These are phyloP conservation scores for Tragelaphus scriptus DNA, from an alignment of 2,113 vertebrate species.

Conservation along the genomic window DNA sequence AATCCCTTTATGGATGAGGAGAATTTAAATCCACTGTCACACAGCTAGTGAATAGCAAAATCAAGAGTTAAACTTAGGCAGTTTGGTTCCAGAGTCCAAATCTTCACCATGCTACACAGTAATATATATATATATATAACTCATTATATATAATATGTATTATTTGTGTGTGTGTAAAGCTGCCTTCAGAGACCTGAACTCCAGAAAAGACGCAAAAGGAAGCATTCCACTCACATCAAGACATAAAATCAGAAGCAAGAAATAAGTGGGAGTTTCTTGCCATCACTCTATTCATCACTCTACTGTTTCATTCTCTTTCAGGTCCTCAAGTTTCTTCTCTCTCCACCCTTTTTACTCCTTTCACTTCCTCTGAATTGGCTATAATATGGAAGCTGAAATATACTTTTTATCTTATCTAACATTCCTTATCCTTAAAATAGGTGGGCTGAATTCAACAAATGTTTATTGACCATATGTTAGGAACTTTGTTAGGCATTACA, in stretches of 20 bases:
- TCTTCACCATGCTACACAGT: neutral
- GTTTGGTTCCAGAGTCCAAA: neutral
- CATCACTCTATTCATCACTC: neutral
- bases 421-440: neutral
- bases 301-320: neutral
- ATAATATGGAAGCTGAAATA: neutral
- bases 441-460: neutral
- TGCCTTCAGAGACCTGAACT: neutral
- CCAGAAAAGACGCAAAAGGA: neutral
- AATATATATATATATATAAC: no score
- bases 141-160: neutral
- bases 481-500: neutral
- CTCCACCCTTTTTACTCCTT: neutral
- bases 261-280: neutral
- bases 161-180: neutral
- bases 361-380: neutral
- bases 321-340: neutral
- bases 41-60: neutral
- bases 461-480: neutral
- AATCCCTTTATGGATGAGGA: neutral
- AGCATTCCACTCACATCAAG: neutral
- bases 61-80: neutral
- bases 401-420: neutral
- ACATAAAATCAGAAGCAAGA: neutral
- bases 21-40: neutral